Percentiles rank a stretch among this genome's conserved stretches.
These are phyloP conservation scores for Xyliphius kryptos DNA, from an alignment of 2,113 vertebrate genomes.

Conservation along the genomic window DNA sequence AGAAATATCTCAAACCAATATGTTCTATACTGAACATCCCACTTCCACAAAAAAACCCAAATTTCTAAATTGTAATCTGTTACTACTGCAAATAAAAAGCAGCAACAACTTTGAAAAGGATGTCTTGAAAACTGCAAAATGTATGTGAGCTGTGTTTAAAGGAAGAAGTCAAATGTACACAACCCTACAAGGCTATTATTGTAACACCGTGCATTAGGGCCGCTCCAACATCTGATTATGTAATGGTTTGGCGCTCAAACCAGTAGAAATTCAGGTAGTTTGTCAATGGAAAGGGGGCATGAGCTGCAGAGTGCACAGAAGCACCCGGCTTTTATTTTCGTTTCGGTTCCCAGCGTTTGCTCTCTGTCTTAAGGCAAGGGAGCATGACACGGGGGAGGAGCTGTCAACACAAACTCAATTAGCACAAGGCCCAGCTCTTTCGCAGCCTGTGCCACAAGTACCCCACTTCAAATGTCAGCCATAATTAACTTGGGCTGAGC, in stretches of 20 bases:
- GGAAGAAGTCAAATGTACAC: too few species aligned
- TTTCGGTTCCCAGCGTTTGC: conserved; percentile 44
- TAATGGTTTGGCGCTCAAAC: background rate
- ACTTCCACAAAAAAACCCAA: too few species aligned
- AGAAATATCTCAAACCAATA: too few species aligned
- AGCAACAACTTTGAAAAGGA: too few species aligned
- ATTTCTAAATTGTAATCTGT: too few species aligned
- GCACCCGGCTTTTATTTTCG: conserved; percentile 9
- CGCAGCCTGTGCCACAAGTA: conserved; percentile 52
- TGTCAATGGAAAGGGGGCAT: conserved; percentile 2
- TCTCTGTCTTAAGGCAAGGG: conserved; percentile 22
- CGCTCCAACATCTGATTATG: too few species aligned
- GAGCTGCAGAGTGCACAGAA: conserved; percentile 50
- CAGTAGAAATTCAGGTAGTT: background rate
- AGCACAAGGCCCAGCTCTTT: conserved; percentile 53
- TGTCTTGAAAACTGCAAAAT: too few species aligned
- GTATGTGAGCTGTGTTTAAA: too few species aligned
- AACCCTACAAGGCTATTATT: too few species aligned
- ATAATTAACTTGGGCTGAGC: conserved; percentile 64
- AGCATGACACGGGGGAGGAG: conserved; percentile 43
- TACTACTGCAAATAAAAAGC: too few species aligned
- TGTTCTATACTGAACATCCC: too few species aligned
- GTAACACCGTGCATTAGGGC: too few species aligned
- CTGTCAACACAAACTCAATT: conserved; percentile 63
- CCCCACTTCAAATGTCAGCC: conserved; percentile 68